A percentile compares a stretch with the other conserved stretches of the same genome.
Evolutionary conservation across 2,113 vertebrate genomes (phyloP).

Genomic region (Cyprinus carpio): DNA sequence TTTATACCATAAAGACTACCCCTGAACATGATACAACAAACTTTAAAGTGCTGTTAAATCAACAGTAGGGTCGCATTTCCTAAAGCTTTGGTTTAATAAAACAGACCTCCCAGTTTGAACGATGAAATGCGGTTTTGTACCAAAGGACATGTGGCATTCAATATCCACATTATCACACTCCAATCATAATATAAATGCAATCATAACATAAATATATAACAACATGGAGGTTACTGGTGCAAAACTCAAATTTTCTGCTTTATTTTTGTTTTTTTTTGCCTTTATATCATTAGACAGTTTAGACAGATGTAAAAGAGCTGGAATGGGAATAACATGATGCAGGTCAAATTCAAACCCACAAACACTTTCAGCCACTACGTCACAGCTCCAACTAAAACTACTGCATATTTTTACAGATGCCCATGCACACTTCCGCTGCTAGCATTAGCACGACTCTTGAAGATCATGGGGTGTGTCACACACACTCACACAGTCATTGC

Average conservation of each 20-base stretch:
- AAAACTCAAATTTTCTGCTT: slow-evolving; percentile 12
- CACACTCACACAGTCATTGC: slow-evolving; percentile 30
- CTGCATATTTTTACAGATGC: slow-evolving; percentile 5
- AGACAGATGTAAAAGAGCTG: background rate
- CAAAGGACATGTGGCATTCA: slow-evolving; percentile 44
- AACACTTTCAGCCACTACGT: background rate
- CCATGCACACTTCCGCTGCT: background rate
- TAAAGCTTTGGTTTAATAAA: slow-evolving; percentile 48
- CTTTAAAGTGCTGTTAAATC: slow-evolving; percentile 43
- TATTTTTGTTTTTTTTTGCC: background rate
- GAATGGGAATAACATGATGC: background rate
- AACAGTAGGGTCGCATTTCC: slow-evolving; percentile 22
- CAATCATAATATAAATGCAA: slow-evolving; percentile 45
- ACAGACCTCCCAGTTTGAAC: slow-evolving; percentile 54
- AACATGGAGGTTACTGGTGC: background rate
- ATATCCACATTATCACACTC: slow-evolving; percentile 42
- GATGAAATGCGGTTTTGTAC: slow-evolving; percentile 53
- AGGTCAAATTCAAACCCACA: background rate
- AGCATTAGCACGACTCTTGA: slow-evolving; percentile 33
- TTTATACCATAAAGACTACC: slow-evolving; percentile 41
- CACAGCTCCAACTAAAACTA: background rate
- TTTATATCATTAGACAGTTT: background rate
- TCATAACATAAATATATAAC: slow-evolving; percentile 18
- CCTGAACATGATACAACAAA: slow-evolving; percentile 46
- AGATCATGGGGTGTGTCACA: slow-evolving; percentile 39